These are phyloP conservation scores for Adineta ricciae DNA, from an alignment of 2,888 invertebrate species.

Conservation along the genomic window DNA sequence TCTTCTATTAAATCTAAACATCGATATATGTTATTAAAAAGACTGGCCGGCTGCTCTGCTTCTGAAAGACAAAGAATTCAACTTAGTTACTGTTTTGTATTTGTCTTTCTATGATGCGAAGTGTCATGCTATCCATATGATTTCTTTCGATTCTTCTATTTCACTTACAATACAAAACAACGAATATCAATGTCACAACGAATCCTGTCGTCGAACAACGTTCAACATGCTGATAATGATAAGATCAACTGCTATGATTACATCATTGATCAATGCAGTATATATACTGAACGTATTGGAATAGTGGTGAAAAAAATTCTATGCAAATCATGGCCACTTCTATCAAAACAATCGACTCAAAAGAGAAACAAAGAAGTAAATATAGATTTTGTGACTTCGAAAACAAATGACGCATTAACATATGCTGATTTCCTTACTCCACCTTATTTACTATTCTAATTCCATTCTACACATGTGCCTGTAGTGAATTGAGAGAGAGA, in stretches of 20 bases:
- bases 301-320: neutral
- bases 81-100: neutral
- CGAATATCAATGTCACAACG: neutral
- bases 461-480: too few relatives aligned
- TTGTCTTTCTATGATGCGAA: neutral
- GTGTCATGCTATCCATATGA: neutral
- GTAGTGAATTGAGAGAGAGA: neutral
- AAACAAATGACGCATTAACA: too few relatives aligned
- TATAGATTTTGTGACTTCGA: too few relatives aligned
- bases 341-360: neutral
- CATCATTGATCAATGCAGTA: neutral
- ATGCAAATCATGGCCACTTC: neutral
- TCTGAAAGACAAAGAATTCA: neutral
- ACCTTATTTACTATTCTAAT: neutral
- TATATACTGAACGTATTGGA: neutral
- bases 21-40: neutral
- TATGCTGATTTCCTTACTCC: neutral
- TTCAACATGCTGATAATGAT: neutral
- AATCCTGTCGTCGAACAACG: neutral
- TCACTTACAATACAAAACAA: neutral
- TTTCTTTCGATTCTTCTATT: neutral
- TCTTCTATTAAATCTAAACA: neutral
- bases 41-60: neutral
- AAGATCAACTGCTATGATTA: neutral
- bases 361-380: neutral